Evolutionary conservation across 2,888 invertebrate genomes (phyloP).

Genomic region (Erebia epiphron): DNA sequence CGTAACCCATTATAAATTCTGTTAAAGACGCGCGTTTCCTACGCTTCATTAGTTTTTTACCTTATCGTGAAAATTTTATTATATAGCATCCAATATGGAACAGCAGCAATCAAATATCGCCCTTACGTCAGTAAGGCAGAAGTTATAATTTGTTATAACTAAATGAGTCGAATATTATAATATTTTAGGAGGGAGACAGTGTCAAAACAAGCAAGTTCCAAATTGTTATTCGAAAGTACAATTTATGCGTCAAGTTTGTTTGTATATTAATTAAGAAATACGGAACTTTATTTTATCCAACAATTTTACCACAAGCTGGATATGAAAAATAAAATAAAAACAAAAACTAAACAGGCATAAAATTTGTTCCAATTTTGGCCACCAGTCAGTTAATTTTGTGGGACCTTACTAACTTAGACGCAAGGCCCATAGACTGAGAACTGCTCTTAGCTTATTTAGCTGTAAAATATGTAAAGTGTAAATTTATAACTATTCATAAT

Average conservation of each 20-base stretch:
- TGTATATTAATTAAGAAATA: constrained; percentile 42
- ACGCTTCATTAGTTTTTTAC: not conserved
- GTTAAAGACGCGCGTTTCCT: not conserved
- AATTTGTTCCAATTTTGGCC: too few species aligned
- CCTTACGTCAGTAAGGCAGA: constrained; percentile 14
- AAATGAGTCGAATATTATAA: constrained; percentile 23
- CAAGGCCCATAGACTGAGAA: too few species aligned
- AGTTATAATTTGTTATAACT: constrained; percentile 17
- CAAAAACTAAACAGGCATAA: too few species aligned
- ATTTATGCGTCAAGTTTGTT: constrained; percentile 46
- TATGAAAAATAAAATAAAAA: too few species aligned
- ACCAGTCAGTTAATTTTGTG: too few species aligned
- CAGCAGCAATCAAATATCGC: constrained; percentile 20
- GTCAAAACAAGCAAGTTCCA: constrained; percentile 42
- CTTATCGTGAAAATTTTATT: constrained; percentile 30
- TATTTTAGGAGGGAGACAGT: constrained; percentile 36
- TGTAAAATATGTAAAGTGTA: too few species aligned
- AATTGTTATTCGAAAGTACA: constrained; percentile 46
- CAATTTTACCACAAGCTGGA: not conserved
- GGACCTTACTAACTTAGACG: too few species aligned
- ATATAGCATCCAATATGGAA: constrained; percentile 18
- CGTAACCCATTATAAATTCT: not conserved
- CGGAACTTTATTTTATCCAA: constrained; percentile 15
- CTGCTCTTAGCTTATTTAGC: too few species aligned
- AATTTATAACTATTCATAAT: too few species aligned